Base-by-base conservation (phyloP, 2,113 vertebrate genomes). In the Takifugu flavidus region DNA sequence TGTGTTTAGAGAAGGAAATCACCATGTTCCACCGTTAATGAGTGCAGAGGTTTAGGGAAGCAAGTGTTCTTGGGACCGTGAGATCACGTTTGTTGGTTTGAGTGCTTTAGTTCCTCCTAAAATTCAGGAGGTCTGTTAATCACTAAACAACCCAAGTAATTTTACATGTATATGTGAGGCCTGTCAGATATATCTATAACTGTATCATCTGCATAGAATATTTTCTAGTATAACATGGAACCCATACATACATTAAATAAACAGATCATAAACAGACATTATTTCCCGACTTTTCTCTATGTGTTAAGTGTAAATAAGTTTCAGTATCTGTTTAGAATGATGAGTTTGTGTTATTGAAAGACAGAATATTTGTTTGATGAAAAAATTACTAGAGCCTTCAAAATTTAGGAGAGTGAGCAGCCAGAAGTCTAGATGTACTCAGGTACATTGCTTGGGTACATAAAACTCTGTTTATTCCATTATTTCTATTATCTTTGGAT, bases 1-100 rank as follows among this genome's bases (percentile, higher is more conserved):
- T 34, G 47, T 81, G 75, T 82, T 83, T 78, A 51, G 45, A 81
- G 63, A 82, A 59, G 74, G 79, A 83, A 84, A 66, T 72, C 52
- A 53, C 65, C 20, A 20, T 56, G 70, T 65, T 72, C 53, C 65
- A 47, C 49, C 7, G 55, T 73, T 82, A 79, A 82, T 77, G 73
- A 78, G 62, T 46, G 72, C 43, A n/a, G 49, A 53, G 57, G 68
- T 65, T 43, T 65, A 60, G 70, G 65, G 53, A 81, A 65, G 65
- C 59, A 59, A 39, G 34, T 39, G 7, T 4, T 34, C 31, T 39
- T 39, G 7, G 7, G 11, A 39, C 31, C 34, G 13, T 15, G 53
- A 70, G 82, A 43, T 74, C 61, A 76, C 43, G 60, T 67, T 56
- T 57, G 65, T 62, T 80, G 45, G 72, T 76, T 64, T 65, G 77